Conservation (phyloP, 2,797 vertebrate genomes). For the Scyliorhinus canicula region DNA sequence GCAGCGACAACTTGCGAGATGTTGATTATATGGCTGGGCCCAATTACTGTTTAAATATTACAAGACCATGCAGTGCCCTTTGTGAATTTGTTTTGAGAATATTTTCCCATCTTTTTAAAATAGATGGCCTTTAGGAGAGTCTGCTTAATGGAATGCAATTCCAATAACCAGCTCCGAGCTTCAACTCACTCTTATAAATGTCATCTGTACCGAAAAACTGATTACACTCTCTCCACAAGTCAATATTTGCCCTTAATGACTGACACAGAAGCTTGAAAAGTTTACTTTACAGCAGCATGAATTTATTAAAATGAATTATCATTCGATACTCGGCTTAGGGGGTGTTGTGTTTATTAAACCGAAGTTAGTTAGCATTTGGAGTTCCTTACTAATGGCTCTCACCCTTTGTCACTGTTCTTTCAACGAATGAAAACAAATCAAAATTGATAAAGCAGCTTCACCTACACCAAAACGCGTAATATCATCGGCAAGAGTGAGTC, state of each 20-base stretch:
- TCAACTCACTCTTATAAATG: neutral
- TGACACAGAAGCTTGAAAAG: neutral
- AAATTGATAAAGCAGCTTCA: neutral
- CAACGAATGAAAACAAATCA: neutral
- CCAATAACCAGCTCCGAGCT: neutral
- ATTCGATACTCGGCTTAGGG: too few species aligned
- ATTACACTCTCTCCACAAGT: neutral
- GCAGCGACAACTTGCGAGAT: neutral
- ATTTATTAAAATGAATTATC: neutral
- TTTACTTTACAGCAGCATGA: neutral
- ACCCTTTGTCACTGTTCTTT: neutral
- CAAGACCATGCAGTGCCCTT: neutral
- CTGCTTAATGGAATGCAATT: neutral
- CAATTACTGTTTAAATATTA: neutral
- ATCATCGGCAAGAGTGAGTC: neutral
- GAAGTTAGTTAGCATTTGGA: neutral
- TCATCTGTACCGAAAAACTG: neutral
- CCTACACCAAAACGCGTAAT: neutral
- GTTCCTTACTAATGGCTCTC: neutral
- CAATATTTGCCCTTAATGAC: neutral
- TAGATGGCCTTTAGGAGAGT: neutral
- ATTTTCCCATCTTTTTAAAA: neutral
- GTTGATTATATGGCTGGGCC: neutral
- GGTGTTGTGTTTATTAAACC: neutral
- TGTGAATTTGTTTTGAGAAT: neutral